Evolutionary conservation across 2,888 invertebrate species (phyloP).

Genomic region (Ochropleura leucogaster): DNA sequence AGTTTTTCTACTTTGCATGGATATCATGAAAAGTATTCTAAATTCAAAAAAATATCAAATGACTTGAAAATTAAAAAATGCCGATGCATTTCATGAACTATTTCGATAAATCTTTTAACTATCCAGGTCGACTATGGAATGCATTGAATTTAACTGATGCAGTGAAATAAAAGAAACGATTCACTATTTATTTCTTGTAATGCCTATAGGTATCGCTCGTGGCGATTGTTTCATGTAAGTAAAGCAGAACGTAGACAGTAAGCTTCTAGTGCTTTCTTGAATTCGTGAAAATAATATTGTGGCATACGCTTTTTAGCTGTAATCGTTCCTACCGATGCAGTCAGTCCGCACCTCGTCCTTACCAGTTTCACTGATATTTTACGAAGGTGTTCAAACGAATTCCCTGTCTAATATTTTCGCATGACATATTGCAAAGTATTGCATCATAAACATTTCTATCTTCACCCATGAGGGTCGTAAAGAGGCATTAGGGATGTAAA

Average conservation of each 20-base stretch:
- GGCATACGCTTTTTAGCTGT: too few relatives aligned
- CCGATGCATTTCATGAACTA: slow-evolving; percentile 29
- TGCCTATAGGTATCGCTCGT: not conserved
- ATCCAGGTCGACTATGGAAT: slow-evolving; percentile 35
- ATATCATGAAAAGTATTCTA: slow-evolving; percentile 2
- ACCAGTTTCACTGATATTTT: not conserved
- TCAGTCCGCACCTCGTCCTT: not conserved
- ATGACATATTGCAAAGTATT: not conserved
- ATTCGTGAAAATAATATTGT: not conserved
- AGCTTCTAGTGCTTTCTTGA: not conserved
- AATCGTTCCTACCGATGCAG: not conserved
- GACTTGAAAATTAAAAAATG: slow-evolving; percentile 46
- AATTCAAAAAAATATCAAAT: not conserved
- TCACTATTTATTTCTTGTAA: slow-evolving; percentile 21
- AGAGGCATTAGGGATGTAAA: slow-evolving; percentile 3
- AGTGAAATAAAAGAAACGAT: not conserved
- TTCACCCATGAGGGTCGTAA: slow-evolving; percentile 1
- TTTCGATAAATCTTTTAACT: slow-evolving; percentile 36
- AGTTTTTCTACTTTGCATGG: not conserved
- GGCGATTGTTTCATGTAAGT: not conserved
- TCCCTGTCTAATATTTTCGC: slow-evolving; percentile 10
- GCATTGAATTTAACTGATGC: slow-evolving; percentile 20
- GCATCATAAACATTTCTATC: slow-evolving; percentile 23
- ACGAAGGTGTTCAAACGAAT: not conserved
- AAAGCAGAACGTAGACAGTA: not conserved